Evolutionary conservation across 1,140 invertebrate species (phyloP).

Genomic region (Oncopodura yosiiana): DNA sequence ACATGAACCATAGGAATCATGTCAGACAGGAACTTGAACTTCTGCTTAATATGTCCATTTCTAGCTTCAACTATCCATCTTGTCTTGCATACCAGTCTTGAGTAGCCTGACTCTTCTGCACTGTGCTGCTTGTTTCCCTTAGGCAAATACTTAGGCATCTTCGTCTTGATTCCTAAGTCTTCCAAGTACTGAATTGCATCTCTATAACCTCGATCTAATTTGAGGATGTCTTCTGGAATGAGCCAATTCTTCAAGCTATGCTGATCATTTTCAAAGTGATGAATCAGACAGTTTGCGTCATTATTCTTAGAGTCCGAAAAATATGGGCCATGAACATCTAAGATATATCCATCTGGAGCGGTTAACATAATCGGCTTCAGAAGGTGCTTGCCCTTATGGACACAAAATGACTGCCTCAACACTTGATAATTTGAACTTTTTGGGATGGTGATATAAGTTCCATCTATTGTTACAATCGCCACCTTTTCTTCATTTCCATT

Average conservation of each 20-base stretch:
- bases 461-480: slow-evolving; percentile 2
- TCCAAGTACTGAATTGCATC: background rate
- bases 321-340: slow-evolving; percentile 29
- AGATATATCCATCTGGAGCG: slow-evolving; percentile 29
- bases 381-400: slow-evolving; percentile 24
- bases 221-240: slow-evolving; percentile 1
- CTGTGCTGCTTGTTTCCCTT: background rate
- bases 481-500: background rate
- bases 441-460: slow-evolving; percentile 10
- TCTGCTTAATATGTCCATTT: slow-evolving; percentile 15
- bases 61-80: slow-evolving; percentile 16
- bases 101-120: background rate
- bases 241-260: slow-evolving; percentile 19
- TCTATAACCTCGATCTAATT: slow-evolving; percentile 14
- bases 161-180: background rate
- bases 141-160: background rate
- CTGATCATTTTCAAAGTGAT: slow-evolving; percentile 18
- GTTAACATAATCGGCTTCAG: slow-evolving; percentile 22
- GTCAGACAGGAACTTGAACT: slow-evolving; percentile 6
- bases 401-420: slow-evolving; percentile 16
- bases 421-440: slow-evolving; percentile 19
- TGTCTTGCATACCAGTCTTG: slow-evolving; percentile 3
- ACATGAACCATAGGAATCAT: background rate
- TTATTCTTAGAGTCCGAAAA: slow-evolving; percentile 27
- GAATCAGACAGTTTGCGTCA: slow-evolving; percentile 16